Conservation (phyloP, 2,797 vertebrate species). For the Scyliorhinus canicula region DNA sequence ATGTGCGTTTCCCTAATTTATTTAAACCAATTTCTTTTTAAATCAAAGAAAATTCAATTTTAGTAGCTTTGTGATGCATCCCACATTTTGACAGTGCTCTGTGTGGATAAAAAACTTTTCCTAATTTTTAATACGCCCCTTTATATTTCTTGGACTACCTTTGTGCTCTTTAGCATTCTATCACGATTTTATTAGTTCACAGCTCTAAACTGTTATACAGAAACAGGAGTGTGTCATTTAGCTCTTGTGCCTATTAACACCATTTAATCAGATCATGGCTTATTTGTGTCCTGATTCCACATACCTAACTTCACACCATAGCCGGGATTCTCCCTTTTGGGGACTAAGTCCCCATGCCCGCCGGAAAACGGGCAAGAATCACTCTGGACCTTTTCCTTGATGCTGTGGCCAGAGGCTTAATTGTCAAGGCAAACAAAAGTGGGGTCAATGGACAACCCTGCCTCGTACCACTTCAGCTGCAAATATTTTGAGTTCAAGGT, state of each 20-base stretch:
- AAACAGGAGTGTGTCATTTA: neutral
- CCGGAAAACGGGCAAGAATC: too few species aligned
- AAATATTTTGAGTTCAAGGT: too few species aligned
- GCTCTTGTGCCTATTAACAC: neutral
- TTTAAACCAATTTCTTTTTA: slow-evolving; percentile 1
- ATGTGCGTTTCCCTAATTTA: neutral
- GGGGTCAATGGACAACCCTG: too few species aligned
- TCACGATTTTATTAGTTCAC: neutral
- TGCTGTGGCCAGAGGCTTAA: too few species aligned
- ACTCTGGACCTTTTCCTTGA: too few species aligned
- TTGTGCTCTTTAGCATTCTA: neutral
- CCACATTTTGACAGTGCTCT: neutral
- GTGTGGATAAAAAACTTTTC: neutral
- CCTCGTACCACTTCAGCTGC: too few species aligned
- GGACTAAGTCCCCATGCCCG: too few species aligned
- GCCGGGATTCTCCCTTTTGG: too few species aligned
- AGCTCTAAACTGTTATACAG: neutral
- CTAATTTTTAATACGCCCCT: neutral
- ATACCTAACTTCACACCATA: neutral
- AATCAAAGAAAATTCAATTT: neutral
- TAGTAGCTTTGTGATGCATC: neutral
- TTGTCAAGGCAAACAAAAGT: too few species aligned
- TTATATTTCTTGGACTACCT: neutral
- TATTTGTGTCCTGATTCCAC: neutral
- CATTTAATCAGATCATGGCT: neutral